Evolutionary conservation across 2,888 invertebrate species (phyloP), one percentile per base, ranked within the genome.

Genomic region (Orthosia cruda): DNA sequence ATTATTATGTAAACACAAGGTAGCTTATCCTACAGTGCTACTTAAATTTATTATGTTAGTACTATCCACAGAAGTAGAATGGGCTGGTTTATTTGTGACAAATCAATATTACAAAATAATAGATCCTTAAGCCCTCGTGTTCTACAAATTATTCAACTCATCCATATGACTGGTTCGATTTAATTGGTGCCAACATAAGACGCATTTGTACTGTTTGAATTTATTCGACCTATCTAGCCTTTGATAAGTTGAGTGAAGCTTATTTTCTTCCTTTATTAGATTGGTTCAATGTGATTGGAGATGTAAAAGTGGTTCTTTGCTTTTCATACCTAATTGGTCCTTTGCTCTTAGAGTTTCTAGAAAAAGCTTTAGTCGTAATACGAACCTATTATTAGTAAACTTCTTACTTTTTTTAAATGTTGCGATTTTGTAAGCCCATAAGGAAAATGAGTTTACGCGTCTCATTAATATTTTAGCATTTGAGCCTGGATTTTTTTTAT

Each of bases 141-240:
- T n/a, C 58, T 40, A 45, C 62, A 63, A 69, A 70, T 74, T 61
- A 47, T 57, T 71, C 11, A 50, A 49, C 20, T 68, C 50, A 61
- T 65, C 52, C 59, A 71, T 26, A 26, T 75, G 64, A 40, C 64
- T 62, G 59, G 57, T 40, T 80, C 26, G 9, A 65, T 75, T 80
- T 80, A 76, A 80, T 68, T 80, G 71, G 26, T 65, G 13, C 4
- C 11, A 50, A 54, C 23, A 12, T 57, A 63, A 32, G 26, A 55
- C 47, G n/a, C 20, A 45, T 54, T 54, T 54, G 3, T 40, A 52
- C 20, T 58, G n/a, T n/a, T 73, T 54, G 54, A 54, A 55, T 59
- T 68, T 47, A 58, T 45, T 66, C 26, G 65, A 49, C 26, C 13
- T 13, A 23, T 45, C 40, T n/a, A 40, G 26, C 16, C 54, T 77